Evolutionary conservation across 2,797 vertebrate species (phyloP), one percentile per base, ranked within the genome.

Genomic region (Capromys pilorides): DNA sequence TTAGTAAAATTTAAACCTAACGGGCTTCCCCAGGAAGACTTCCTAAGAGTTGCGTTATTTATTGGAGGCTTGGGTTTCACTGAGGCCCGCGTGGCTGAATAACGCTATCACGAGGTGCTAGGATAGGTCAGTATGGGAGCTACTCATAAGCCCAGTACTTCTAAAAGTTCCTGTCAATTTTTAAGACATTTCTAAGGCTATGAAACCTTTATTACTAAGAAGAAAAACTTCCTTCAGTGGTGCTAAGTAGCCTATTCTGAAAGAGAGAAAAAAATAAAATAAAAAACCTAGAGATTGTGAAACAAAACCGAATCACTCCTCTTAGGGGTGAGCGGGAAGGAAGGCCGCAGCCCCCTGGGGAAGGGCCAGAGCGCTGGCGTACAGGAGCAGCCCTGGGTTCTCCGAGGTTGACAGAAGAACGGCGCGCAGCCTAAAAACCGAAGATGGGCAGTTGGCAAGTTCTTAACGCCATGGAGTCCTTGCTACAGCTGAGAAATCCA

Each of bases 141-240:
- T 96, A 75, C 88, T 87, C 93, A 89, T 86, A 89, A 64, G 36
- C 51, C 84, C 67, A 69, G 12, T 41, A 2, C 81, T 92, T 77
- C 10, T 54, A 86, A 73, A 73, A 54, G 0, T 59, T 69, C 49
- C 36, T 75, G 77, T 90, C 84, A 64, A 64, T 36, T 93, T 90
- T 94, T 78, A 86, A 86, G 36, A 62, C 81, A 16, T 57, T 94
- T 96, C 78, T 94, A 83, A 31, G 28, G 41, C 39, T 80, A 19
- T 81, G 45, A 90, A 95, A 94, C 33, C 45, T 95, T 88, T 84
- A 75, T 88, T 93, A 83, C n/a, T 79, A 64, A 94, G 67, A 94
- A 57, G 54, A 73, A 91, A 93, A 96, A 87, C 22, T 71, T 80
- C 26, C 75, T 62, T 79, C 59, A 61, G 82, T 91, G 67, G 73